These are phyloP conservation scores for Leucozona laternaria DNA, from an alignment of 2,888 invertebrate species.

Conservation along the genomic window DNA sequence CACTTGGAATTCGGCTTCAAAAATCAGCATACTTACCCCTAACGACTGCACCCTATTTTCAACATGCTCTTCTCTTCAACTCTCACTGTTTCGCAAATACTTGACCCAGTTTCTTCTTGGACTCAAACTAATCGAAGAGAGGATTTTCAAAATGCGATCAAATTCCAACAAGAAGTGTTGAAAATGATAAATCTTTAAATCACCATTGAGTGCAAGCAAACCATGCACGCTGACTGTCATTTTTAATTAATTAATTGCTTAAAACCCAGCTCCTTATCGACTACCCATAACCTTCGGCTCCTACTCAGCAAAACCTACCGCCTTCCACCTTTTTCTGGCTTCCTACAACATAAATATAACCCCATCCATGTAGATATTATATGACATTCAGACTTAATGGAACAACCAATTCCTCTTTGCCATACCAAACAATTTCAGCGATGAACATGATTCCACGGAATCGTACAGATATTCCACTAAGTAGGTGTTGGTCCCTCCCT, in stretches of 20 bases:
- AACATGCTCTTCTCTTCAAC: too few species aligned
- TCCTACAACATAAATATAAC: conserved; percentile 21
- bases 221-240: background rate
- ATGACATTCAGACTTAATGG: conserved; percentile 70
- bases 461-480: conserved; percentile 65
- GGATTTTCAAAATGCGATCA: background rate
- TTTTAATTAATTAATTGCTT: conserved; percentile 16
- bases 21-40: too few species aligned
- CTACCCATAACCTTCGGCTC: conserved; percentile 34
- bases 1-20: too few species aligned
- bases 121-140: background rate
- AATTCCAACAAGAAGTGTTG: background rate
- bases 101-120: background rate
- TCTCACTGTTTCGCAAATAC: background rate
- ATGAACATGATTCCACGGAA: conserved; percentile 69
- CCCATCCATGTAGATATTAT: conserved; percentile 65
- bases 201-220: background rate
- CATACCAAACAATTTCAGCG: conserved; percentile 62
- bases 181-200: background rate
- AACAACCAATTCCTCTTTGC: conserved; percentile 73
- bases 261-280: conserved; percentile 15
- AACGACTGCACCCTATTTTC: too few species aligned
- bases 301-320: conserved; percentile 20
- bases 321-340: background rate
- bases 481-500: conserved; percentile 64